These are phyloP conservation scores for Nasonia longicornis DNA, from an alignment of 1,140 invertebrate genomes.

Conservation along the genomic window DNA sequence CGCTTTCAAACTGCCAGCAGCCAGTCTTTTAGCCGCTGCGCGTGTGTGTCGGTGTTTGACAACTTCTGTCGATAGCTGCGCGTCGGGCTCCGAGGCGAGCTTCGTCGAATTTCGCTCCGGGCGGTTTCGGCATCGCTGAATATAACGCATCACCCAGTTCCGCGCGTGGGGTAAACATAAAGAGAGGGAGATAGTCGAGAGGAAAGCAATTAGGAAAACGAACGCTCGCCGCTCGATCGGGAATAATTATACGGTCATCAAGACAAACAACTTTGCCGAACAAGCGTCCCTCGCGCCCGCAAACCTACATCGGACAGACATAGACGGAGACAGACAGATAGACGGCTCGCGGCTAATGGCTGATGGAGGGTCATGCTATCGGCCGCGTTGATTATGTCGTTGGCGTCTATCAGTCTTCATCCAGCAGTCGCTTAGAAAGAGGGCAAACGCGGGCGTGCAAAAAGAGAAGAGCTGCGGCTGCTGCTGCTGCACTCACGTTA, in stretches of 20 bases:
- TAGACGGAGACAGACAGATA: neutral
- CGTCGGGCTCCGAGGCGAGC: neutral
- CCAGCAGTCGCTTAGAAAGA: neutral
- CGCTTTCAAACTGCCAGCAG: too few relatives aligned
- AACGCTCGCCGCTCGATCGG: neutral
- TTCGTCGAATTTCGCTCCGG: neutral
- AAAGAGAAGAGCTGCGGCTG: neutral
- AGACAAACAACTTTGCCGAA: neutral
- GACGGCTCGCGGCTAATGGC: neutral
- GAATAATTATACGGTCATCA: neutral
- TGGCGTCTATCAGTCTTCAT: neutral
- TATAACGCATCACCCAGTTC: neutral
- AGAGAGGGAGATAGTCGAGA: neutral
- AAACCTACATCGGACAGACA: neutral
- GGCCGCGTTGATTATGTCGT: conserved; percentile 4
- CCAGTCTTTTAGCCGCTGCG: neutral
- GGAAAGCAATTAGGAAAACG: neutral
- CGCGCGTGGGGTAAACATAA: too few relatives aligned
- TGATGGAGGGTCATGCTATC: neutral
- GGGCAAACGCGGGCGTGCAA: neutral
- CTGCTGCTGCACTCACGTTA: neutral
- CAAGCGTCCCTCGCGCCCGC: neutral
- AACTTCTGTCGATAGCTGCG: neutral
- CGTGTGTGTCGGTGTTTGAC: neutral
- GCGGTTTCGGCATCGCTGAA: neutral